A percentile compares a stretch with the other conserved stretches of the same genome.
phyloP scores from a whole-genome alignment of 2,113 vertebrate genomes.

The Brachyhypopomus occidentalis region DNA sequence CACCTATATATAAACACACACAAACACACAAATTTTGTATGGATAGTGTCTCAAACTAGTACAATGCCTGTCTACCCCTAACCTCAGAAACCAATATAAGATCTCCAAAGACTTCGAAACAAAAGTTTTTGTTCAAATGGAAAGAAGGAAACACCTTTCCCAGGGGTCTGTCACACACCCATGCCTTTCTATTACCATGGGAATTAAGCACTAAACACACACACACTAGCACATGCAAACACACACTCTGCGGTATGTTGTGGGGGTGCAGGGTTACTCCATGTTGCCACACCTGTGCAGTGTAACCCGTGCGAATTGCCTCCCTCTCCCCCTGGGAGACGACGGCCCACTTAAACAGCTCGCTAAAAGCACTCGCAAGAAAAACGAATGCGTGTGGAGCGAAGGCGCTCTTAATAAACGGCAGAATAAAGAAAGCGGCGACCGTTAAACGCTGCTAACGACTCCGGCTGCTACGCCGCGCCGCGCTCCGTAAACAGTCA shows the following conservation, averaged over 20 bases:
- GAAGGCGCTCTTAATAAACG: slow-evolving; percentile 44
- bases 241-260: slow-evolving; percentile 12
- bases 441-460: slow-evolving; percentile 40
- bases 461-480: slow-evolving; percentile 21
- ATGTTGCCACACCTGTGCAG: slow-evolving; percentile 47
- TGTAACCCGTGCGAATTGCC: slow-evolving; percentile 20
- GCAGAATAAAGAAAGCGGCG: slow-evolving; percentile 9
- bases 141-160: too few species aligned
- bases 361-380: slow-evolving; percentile 37
- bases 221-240: neutral
- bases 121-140: neutral
- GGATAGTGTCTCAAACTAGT: too few species aligned
- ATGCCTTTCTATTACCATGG: neutral
- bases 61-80: too few species aligned
- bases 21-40: neutral
- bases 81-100: neutral
- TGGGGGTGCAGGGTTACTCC: slow-evolving; percentile 27
- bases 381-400: slow-evolving; percentile 29
- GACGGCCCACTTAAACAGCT: slow-evolving; percentile 45
- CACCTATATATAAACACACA: neutral
- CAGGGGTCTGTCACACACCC: too few species aligned
- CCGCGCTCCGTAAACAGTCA: slow-evolving; percentile 25
- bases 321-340: neutral
- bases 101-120: neutral
- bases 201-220: neutral